Evolutionary conservation across 1,140 invertebrate species (phyloP).

Genomic region (Gryon sp.): DNA sequence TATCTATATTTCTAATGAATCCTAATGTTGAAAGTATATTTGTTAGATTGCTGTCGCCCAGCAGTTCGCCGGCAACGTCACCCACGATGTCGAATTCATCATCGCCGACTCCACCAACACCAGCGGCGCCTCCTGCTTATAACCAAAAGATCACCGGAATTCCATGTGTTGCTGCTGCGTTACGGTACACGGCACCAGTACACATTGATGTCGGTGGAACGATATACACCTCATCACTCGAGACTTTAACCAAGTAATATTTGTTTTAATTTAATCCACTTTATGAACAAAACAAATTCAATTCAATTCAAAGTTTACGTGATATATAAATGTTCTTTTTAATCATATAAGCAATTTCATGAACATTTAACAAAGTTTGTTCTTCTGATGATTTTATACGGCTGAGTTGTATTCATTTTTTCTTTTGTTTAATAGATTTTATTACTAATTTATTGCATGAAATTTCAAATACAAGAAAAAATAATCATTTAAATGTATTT

Average conservation of each 20-base stretch:
- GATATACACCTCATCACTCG: constrained; percentile 97
- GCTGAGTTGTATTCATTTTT: too few species aligned
- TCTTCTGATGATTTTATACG: too few species aligned
- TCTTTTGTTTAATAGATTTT: too few species aligned
- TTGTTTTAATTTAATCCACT: too few species aligned
- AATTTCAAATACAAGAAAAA: too few species aligned
- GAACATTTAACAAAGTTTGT: too few species aligned
- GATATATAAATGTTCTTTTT: too few species aligned
- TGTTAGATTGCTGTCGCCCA: constrained; percentile 83
- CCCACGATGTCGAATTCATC: constrained; percentile 85
- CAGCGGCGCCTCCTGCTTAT: constrained; percentile 79
- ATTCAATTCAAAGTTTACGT: too few species aligned
- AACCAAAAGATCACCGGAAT: constrained; percentile 89
- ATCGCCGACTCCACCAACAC: constrained; percentile 83
- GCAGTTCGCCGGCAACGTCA: constrained; percentile 84
- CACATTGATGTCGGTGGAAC: constrained; percentile 98
- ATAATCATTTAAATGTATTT: too few species aligned
- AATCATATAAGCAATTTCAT: too few species aligned
- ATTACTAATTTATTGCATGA: too few species aligned
- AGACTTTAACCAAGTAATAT: constrained; percentile 95
- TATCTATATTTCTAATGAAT: constrained; percentile 13
- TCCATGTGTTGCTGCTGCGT: constrained; percentile 94
- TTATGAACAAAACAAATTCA: too few species aligned
- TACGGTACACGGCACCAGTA: constrained; percentile 95
- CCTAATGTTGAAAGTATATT: constrained; percentile 67